These are phyloP conservation scores for Notiomystis cincta DNA, from an alignment of 2,113 vertebrate genomes.

Conservation along the genomic window DNA sequence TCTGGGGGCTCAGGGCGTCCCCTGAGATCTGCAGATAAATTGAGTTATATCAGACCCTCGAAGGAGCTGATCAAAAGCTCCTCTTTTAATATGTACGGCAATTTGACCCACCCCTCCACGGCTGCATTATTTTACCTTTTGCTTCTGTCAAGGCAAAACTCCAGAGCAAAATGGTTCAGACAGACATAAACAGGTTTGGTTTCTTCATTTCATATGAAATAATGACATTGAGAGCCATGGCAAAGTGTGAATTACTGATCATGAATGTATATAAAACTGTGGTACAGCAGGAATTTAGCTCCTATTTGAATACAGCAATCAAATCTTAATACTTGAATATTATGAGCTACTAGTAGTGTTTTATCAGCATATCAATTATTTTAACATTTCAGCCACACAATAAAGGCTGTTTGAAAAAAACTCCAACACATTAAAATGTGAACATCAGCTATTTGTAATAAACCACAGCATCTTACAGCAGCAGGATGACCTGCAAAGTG, in stretches of 20 bases:
- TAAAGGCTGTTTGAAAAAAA: background rate
- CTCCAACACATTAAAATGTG: background rate
- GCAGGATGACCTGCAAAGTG: background rate
- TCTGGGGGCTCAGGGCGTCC: background rate
- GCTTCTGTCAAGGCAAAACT: background rate
- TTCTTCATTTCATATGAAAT: background rate
- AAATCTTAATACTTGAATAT: background rate
- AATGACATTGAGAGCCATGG: background rate
- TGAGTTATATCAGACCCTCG: background rate
- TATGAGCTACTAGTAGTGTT: background rate
- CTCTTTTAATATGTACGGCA: constrained; percentile 41
- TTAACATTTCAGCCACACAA: background rate
- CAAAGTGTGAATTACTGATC: background rate
- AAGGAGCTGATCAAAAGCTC: constrained; percentile 40
- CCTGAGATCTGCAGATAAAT: constrained; percentile 44
- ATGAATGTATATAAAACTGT: background rate
- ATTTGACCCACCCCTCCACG: background rate
- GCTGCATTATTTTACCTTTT: constrained; percentile 32
- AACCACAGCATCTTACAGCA: background rate
- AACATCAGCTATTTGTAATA: background rate
- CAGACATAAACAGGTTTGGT: background rate
- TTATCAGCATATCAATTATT: background rate
- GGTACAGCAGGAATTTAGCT: background rate
- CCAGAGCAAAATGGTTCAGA: background rate
- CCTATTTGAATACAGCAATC: background rate